Base-by-base conservation (phyloP, 2,797 vertebrate species). In the Platyrinchus mystaceus region DNA sequence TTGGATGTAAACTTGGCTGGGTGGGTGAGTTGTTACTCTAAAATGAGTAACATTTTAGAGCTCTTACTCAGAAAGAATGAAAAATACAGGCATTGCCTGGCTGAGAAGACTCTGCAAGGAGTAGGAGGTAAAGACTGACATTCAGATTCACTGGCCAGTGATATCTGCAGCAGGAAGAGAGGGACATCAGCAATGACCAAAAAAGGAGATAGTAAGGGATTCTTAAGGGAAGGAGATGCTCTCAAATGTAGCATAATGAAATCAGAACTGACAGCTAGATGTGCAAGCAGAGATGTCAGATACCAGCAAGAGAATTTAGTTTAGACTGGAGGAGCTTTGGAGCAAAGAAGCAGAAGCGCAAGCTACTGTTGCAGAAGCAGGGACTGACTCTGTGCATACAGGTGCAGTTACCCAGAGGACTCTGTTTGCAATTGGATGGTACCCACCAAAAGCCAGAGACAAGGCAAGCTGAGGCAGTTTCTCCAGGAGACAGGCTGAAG, bases 211-310 rank as follows among this genome's bases (percentile, higher is more conserved):
- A 22, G n/a, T 83, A 60, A 81, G 50, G 36, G 17, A 10, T 78
- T 68, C 73, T 75, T 84, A 88, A 88, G 58, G 69, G 41, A 27
- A 81, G 32, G 55, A 94, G 46, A 66, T 66, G 53, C 49, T 94
- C 17, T 89, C 64, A 87, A 74, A 83, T 39, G 32, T 24, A 88
- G 62, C 23, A 0, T 91, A 78, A 52, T 53, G 46, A 81, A 89
- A 94, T 53, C 85, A 69, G 85, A 94, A 81, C 73, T 81, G 89
- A 74, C 87, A 91, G 44, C 23, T 88, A 59, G 73, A 37, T 81
- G 37, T 8, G 39, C 83, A 80, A 81, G 79, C 59, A 50, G 91
- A 89, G 56, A 85, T 94, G 71, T 87, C 81, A 87, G 81, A 69
- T 80, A 66, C 44, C 34, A 70, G 75, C 47, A 64, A 66, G 71